Percentiles rank a stretch among this genome's conserved stretches.
Evolutionary conservation across 1,140 invertebrate genomes (phyloP).

Genomic region (Diprion similis): DNA sequence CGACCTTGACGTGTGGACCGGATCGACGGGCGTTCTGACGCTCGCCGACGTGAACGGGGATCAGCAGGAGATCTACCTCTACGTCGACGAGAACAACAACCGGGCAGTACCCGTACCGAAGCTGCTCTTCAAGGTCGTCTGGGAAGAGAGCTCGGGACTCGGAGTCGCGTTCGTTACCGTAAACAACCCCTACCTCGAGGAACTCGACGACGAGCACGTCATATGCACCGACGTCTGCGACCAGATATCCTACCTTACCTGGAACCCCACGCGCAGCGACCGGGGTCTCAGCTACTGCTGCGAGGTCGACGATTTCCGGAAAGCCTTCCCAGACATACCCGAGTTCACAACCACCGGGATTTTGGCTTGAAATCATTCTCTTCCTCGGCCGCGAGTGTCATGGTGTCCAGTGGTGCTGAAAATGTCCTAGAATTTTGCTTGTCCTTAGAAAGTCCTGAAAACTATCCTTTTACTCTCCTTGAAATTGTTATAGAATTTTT

Average conservation of each 20-base stretch:
- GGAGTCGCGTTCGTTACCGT: constrained; percentile 67
- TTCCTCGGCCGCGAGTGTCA: too few species aligned
- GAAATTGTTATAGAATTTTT: too few species aligned
- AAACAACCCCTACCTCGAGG: constrained; percentile 68
- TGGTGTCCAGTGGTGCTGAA: too few species aligned
- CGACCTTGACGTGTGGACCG: constrained; percentile 62
- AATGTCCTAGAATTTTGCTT: too few species aligned
- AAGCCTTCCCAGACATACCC: constrained; percentile 19
- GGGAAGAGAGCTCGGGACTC: constrained; percentile 54
- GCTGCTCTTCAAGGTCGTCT: constrained; percentile 67
- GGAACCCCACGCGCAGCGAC: constrained; percentile 8
- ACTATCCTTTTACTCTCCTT: too few species aligned
- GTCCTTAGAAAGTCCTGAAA: too few species aligned
- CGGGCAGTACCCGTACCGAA: constrained; percentile 62
- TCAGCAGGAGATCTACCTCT: constrained; percentile 59
- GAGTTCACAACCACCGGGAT: not conserved
- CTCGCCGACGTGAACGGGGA: constrained; percentile 57
- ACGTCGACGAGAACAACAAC: constrained; percentile 53
- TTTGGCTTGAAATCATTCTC: not conserved
- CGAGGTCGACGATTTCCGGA: constrained; percentile 27
- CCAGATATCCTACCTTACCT: constrained; percentile 19
- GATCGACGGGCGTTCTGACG: constrained; percentile 57
- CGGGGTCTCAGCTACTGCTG: constrained; percentile 34
- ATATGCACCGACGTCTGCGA: constrained; percentile 52
- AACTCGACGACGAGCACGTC: constrained; percentile 47